phyloP scores from a whole-genome alignment of 2,888 invertebrate genomes.

The Cheilosia vulpina region DNA sequence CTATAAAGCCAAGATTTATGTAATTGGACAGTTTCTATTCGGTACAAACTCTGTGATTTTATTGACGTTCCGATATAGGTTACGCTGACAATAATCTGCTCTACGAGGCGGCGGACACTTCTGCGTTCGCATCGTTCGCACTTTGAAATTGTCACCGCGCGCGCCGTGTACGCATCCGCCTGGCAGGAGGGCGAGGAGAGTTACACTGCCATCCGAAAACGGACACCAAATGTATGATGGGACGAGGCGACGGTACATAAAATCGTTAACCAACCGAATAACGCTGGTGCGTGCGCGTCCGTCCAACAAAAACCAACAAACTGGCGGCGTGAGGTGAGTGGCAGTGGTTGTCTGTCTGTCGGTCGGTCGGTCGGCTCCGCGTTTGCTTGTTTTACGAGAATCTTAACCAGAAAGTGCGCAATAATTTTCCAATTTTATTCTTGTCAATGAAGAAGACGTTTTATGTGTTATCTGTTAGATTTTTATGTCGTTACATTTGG shows the following conservation, averaged over 20 bases:
- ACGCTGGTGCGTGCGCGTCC: constrained; percentile 8
- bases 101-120: constrained; percentile 67
- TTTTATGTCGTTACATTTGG: constrained; percentile 60
- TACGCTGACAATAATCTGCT: constrained; percentile 73
- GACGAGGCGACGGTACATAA: constrained; percentile 46
- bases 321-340: constrained; percentile 4
- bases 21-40: constrained; percentile 75
- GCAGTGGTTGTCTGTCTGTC: constrained; percentile 52
- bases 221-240: constrained; percentile 43
- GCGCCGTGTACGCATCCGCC: constrained; percentile 49
- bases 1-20: constrained; percentile 71
- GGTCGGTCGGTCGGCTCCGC: constrained; percentile 38
- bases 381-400: constrained; percentile 73
- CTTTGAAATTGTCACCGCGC: constrained; percentile 49
- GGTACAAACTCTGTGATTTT: constrained; percentile 71
- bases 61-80: constrained; percentile 73
- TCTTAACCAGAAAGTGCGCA: constrained; percentile 74
- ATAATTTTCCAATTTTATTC: constrained; percentile 75
- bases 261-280: constrained; percentile 65
- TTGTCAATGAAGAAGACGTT: constrained; percentile 74
- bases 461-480: constrained; percentile 72
- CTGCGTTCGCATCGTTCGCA: constrained; percentile 64
- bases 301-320: background rate
- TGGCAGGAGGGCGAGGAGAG: background rate
- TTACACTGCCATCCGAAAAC: constrained; percentile 40